A percentile compares a stretch with the other conserved stretches of the same genome.
phyloP scores from a whole-genome alignment of 1,140 invertebrate species.

The Lysiphlebus fabarum region DNA sequence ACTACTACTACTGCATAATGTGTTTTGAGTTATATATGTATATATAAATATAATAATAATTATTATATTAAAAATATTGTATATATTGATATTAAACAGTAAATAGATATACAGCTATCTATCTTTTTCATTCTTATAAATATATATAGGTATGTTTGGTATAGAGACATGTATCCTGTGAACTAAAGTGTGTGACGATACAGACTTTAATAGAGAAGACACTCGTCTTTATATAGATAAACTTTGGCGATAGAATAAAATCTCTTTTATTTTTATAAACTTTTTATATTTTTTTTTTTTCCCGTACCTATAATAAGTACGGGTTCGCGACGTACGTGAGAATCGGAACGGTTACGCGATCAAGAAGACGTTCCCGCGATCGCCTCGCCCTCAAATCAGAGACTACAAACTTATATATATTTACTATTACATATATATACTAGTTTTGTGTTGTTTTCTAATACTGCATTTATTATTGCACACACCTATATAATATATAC shows the following conservation, averaged over 20 bases:
- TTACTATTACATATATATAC: too few relatives aligned
- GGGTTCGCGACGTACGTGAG: slow-evolving; percentile 33
- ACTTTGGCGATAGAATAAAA: slow-evolving; percentile 32
- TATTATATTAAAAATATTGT: too few relatives aligned
- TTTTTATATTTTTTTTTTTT: slow-evolving; percentile 16
- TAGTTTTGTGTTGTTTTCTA: background rate
- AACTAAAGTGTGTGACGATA: slow-evolving; percentile 21
- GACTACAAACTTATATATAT: background rate
- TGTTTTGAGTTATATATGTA: too few relatives aligned
- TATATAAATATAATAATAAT: too few relatives aligned
- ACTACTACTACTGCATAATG: too few relatives aligned
- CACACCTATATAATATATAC: slow-evolving; percentile 8
- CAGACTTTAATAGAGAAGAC: slow-evolving; percentile 21
- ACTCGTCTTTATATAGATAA: slow-evolving; percentile 30
- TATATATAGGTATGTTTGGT: too few relatives aligned
- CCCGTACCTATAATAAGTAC: slow-evolving; percentile 28
- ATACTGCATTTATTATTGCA: background rate
- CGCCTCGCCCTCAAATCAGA: slow-evolving; percentile 24
- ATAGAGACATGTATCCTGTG: slow-evolving; percentile 11
- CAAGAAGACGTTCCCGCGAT: slow-evolving; percentile 28
- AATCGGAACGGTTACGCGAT: slow-evolving; percentile 31
- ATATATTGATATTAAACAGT: too few relatives aligned
- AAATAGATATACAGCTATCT: too few relatives aligned
- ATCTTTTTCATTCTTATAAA: too few relatives aligned
- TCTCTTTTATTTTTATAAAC: slow-evolving; percentile 12